Conservation (phyloP, 1,140 invertebrate genomes). For the Daktulosphaira vitifoliae region DNA sequence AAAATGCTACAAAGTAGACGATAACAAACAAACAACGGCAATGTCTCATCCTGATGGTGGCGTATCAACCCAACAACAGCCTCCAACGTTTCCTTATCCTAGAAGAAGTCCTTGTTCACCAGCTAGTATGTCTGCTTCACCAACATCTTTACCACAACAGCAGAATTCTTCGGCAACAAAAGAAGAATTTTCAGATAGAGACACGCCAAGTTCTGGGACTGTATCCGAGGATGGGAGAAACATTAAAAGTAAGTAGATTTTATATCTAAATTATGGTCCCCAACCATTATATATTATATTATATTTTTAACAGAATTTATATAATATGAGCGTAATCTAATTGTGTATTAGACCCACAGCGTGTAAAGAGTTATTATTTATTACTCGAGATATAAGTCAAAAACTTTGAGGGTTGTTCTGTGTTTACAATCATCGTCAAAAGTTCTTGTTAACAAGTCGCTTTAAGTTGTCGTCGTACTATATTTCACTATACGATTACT, state of each 20-base stretch:
- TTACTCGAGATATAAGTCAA: too few relatives aligned
- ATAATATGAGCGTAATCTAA: too few relatives aligned
- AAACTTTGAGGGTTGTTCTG: too few relatives aligned
- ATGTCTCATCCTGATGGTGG: background rate
- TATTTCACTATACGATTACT: too few relatives aligned
- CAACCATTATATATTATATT: too few relatives aligned
- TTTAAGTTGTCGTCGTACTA: too few relatives aligned
- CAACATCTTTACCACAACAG: conserved; percentile 40
- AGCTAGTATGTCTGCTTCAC: conserved; percentile 45
- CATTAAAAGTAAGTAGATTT: conserved; percentile 8
- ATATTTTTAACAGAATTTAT: too few relatives aligned
- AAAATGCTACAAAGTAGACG: conserved; percentile 49
- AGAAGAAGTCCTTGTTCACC: conserved; percentile 46
- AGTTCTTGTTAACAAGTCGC: too few relatives aligned
- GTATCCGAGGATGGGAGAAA: conserved; percentile 50
- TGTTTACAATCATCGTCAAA: too few relatives aligned
- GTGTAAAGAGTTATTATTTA: too few relatives aligned
- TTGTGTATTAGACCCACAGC: too few relatives aligned
- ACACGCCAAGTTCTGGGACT: conserved; percentile 47
- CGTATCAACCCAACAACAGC: conserved; percentile 8
- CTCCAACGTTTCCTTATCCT: conserved; percentile 43
- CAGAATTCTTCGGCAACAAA: conserved; percentile 40
- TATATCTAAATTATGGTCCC: too few relatives aligned
- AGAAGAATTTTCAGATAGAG: conserved; percentile 48
- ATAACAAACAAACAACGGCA: conserved; percentile 41